Percentiles rank a stretch among this genome's conserved stretches.
phyloP scores from a whole-genome alignment of 2,888 invertebrate species.

The Amblyjoppa proteus region DNA sequence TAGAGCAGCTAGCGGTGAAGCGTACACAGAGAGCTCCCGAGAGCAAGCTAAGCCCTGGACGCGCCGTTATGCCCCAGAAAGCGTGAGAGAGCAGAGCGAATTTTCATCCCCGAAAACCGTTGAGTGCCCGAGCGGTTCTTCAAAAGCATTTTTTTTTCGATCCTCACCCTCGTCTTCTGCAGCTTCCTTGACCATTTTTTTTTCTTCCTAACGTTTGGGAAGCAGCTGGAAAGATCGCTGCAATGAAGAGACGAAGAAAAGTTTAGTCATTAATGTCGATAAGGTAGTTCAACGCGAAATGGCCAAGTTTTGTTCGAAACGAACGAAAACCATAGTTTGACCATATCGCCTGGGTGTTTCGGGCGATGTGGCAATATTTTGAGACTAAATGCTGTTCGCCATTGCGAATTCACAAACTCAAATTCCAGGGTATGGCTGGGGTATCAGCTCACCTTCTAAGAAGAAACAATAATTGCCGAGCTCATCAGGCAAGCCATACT shows the following conservation, averaged over 20 bases:
- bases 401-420: too few relatives aligned
- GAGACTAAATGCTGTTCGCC: too few relatives aligned
- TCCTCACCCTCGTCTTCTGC: conserved; percentile 28
- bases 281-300: neutral
- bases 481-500: neutral
- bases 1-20: conserved; percentile 65
- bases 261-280: neutral
- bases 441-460: neutral
- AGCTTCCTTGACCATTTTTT: conserved; percentile 11
- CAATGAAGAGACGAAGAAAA: neutral
- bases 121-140: conserved; percentile 64
- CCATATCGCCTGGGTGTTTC: too few relatives aligned
- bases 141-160: conserved; percentile 60
- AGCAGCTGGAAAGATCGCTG: neutral
- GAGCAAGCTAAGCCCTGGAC: conserved; percentile 3
- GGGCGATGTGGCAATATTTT: too few relatives aligned
- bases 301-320: neutral
- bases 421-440: too few relatives aligned
- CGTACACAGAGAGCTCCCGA: conserved; percentile 18
- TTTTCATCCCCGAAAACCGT: conserved; percentile 47
- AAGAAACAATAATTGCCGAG: neutral
- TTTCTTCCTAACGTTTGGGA: neutral
- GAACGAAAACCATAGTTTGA: too few relatives aligned
- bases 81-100: conserved; percentile 19
- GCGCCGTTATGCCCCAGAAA: conserved; percentile 3